phyloP scores from a whole-genome alignment of 2,797 vertebrate genomes.

The Chaunax sp. region DNA sequence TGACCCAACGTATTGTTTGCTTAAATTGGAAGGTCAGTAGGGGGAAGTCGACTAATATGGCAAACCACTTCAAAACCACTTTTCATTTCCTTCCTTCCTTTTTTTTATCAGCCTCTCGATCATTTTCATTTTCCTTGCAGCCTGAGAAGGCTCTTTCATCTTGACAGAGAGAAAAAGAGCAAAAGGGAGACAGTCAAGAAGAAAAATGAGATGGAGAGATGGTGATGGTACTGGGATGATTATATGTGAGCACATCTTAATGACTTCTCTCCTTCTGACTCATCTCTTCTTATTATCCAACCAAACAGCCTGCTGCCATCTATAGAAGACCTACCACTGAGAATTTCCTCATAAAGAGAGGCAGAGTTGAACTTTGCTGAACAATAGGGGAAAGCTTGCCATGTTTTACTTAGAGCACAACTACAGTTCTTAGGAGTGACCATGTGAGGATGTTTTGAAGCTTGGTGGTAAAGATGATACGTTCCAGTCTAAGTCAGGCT shows the following conservation, averaged over 20 bases:
- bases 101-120: conserved; percentile 71
- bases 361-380: conserved; percentile 43
- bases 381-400: conserved; percentile 53
- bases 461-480: conserved; percentile 59
- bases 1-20: conserved; percentile 75
- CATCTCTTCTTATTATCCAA: conserved; percentile 70
- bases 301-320: conserved; percentile 55
- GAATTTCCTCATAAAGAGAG: conserved; percentile 43
- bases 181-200: conserved; percentile 25
- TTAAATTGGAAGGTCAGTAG: conserved; percentile 74
- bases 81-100: conserved; percentile 75
- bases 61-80: conserved; percentile 82
- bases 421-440: conserved; percentile 54
- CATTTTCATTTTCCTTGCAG: conserved; percentile 71
- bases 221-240: conserved; percentile 71
- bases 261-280: conserved; percentile 69
- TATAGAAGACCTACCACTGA: conserved; percentile 33
- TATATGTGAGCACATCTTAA: conserved; percentile 77
- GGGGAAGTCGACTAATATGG: conserved; percentile 71
- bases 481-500: conserved; percentile 54
- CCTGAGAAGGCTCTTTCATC: conserved; percentile 74
- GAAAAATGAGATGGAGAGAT: conserved; percentile 57
- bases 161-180: conserved; percentile 39
- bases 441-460: conserved; percentile 52
- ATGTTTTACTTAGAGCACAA: conserved; percentile 50